Conservation (phyloP, 2,797 vertebrate species). For the Poeciliopsis paucimaculata region DNA sequence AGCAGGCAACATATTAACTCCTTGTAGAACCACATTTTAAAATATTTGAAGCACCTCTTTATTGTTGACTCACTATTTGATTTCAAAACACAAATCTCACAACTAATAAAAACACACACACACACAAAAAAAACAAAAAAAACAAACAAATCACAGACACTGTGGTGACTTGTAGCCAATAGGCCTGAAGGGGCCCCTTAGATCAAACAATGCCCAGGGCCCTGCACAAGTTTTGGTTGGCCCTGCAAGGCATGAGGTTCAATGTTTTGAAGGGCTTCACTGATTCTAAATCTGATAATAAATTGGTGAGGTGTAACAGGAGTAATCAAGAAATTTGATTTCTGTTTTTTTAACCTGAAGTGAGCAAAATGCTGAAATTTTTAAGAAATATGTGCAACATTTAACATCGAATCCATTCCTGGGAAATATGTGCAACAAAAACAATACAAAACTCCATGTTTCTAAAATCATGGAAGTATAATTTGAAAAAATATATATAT, state of each 20-base stretch:
- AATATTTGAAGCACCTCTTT: not conserved
- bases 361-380: not conserved
- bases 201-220: not conserved
- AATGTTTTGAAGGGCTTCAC: not conserved
- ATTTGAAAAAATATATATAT: not conserved
- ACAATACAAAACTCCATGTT: not conserved
- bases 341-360: not conserved
- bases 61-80: not conserved
- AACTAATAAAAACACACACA: not conserved
- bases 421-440: not conserved
- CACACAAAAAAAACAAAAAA: not conserved
- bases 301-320: not conserved
- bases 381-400: not conserved
- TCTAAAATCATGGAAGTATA: not conserved
- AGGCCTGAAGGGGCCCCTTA: not conserved
- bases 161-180: not conserved
- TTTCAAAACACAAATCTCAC: not conserved
- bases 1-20: not conserved
- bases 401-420: not conserved
- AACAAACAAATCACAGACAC: not conserved
- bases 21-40: not conserved
- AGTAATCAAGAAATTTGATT: not conserved
- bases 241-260: not conserved
- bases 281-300: not conserved
- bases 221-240: not conserved